Percentiles rank a stretch among this genome's conserved stretches.
These are phyloP conservation scores for Glaucopsyche alexis DNA, from an alignment of 2,888 invertebrate species.

Conservation along the genomic window DNA sequence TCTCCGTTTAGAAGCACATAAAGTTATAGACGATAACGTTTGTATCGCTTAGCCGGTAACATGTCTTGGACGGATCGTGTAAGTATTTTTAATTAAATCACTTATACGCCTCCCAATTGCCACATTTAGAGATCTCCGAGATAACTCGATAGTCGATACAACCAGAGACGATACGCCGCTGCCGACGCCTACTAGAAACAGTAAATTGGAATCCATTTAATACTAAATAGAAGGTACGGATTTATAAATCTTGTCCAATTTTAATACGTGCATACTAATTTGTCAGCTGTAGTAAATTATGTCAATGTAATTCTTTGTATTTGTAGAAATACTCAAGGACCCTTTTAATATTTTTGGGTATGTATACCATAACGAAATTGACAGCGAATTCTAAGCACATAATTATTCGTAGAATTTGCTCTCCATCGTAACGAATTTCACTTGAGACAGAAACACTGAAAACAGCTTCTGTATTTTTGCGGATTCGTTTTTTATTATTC, in stretches of 20 bases:
- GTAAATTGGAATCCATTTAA: conserved; percentile 23
- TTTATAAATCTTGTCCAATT: neutral
- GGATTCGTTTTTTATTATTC: neutral
- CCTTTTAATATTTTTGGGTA: neutral
- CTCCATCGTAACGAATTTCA: no score
- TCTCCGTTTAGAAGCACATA: conserved; percentile 77
- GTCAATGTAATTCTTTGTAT: neutral
- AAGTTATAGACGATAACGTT: conserved; percentile 71
- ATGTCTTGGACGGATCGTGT: conserved; percentile 52
- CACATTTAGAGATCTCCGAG: conserved; percentile 64
- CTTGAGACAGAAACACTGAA: no score
- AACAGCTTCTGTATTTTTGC: neutral
- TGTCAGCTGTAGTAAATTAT: neutral
- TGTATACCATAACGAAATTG: neutral
- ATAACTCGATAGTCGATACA: conserved; percentile 44
- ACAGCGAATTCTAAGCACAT: no score
- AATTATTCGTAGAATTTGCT: no score
- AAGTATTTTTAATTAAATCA: conserved; percentile 58
- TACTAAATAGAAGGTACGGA: conserved; percentile 13
- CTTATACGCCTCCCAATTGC: conserved; percentile 62
- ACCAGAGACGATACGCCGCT: conserved; percentile 32
- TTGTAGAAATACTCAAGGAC: neutral
- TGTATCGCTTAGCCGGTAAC: conserved; percentile 60
- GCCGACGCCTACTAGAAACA: conserved; percentile 31
- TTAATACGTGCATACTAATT: neutral